phyloP scores from a whole-genome alignment of 2,113 vertebrate species.

The Corapipo altera region DNA sequence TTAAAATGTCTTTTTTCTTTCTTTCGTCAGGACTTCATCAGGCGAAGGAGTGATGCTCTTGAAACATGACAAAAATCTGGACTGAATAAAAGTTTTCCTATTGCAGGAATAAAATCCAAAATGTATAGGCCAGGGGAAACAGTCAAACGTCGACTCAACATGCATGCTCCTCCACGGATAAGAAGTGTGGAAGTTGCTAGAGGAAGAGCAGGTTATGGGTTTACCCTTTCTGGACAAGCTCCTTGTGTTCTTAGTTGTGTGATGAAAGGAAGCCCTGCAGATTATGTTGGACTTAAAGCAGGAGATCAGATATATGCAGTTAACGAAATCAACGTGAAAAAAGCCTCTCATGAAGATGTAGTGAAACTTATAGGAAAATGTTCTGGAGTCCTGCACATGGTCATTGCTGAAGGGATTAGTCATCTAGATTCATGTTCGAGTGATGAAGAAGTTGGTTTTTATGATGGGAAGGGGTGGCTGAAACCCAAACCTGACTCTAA shows the following conservation, averaged over 20 bases:
- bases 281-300: slow-evolving; percentile 88
- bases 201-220: slow-evolving; percentile 91
- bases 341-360: slow-evolving; percentile 96
- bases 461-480: slow-evolving; percentile 83
- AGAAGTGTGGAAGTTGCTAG: slow-evolving; percentile 90
- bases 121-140: slow-evolving; percentile 87
- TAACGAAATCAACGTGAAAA: slow-evolving; percentile 93
- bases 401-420: slow-evolving; percentile 80
- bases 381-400: slow-evolving; percentile 88
- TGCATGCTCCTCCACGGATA: slow-evolving; percentile 70
- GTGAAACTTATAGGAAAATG: slow-evolving; percentile 95
- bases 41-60: not conserved
- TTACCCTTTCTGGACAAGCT: slow-evolving; percentile 91
- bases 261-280: slow-evolving; percentile 91
- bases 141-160: slow-evolving; percentile 74
- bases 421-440: slow-evolving; percentile 90
- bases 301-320: slow-evolving; percentile 91
- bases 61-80: not conserved
- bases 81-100: not conserved
- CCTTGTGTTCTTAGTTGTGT: slow-evolving; percentile 92
- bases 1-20: not conserved
- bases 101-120: not conserved
- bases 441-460: slow-evolving; percentile 87
- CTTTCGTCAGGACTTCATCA: slow-evolving; percentile 33
- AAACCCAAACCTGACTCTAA: slow-evolving; percentile 89